These are phyloP conservation scores for Leucoptera coffeella DNA, from an alignment of 2,888 invertebrate genomes.

Conservation along the genomic window DNA sequence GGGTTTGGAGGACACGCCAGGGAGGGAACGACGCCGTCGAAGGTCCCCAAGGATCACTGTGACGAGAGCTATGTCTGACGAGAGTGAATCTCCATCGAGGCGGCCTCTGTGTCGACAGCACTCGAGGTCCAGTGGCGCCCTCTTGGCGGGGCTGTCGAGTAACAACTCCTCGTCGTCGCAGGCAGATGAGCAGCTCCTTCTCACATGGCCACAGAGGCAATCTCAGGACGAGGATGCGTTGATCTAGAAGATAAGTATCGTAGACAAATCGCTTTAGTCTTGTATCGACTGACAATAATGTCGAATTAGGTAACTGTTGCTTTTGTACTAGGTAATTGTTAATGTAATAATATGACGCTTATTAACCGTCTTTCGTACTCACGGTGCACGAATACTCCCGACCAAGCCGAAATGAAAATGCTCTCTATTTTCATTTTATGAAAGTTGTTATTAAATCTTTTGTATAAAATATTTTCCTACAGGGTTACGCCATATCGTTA, in stretches of 20 bases:
- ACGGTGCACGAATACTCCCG: slow-evolving; percentile 21
- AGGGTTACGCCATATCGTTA: slow-evolving; percentile 53
- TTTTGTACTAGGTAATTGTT: too few species aligned
- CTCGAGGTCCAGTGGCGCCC: slow-evolving; percentile 46
- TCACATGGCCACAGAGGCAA: slow-evolving; percentile 48
- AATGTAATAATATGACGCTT: too few species aligned
- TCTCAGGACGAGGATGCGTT: too few species aligned
- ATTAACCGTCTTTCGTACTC: too few species aligned
- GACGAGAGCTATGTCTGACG: slow-evolving; percentile 67
- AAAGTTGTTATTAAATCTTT: slow-evolving; percentile 15
- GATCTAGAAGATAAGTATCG: too few species aligned
- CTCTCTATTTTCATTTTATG: too few species aligned
- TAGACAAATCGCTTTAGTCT: too few species aligned
- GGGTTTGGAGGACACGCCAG: slow-evolving; percentile 33
- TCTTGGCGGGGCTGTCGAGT: slow-evolving; percentile 23
- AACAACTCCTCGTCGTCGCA: slow-evolving; percentile 18
- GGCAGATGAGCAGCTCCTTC: slow-evolving; percentile 43
- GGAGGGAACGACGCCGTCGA: slow-evolving; percentile 25
- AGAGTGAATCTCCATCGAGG: slow-evolving; percentile 56
- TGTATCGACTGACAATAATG: too few species aligned
- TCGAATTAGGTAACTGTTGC: too few species aligned
- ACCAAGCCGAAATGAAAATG: slow-evolving; percentile 37
- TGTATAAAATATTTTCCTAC: slow-evolving; percentile 39
- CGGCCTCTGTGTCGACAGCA: slow-evolving; percentile 41
- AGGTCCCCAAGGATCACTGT: slow-evolving; percentile 66